Base-by-base conservation (phyloP, 2,888 invertebrate species). In the Synanthedon andrenaeformis region DNA sequence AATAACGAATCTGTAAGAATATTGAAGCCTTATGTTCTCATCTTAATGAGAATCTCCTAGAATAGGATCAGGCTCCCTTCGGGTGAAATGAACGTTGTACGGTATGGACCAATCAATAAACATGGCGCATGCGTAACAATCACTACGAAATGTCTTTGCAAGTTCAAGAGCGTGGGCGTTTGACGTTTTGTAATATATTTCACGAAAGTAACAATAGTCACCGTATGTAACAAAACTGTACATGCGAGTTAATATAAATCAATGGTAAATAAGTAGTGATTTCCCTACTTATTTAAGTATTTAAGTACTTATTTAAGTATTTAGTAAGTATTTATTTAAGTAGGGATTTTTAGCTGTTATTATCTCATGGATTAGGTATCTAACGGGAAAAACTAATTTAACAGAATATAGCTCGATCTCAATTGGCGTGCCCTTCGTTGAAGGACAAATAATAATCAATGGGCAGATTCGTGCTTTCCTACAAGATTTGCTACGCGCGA, bases 71-170 rank as follows among this genome's bases (percentile, higher is more conserved):
- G 64, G 60, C 62, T 61, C 60, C 23, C 58, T 58, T 66, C 67
- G 67, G 69, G 70, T 63, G 67, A 70, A 76, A 76, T 77, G 76
- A 70, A 70, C 72, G 64, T 63, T 68, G 35, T 35, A 23, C 23
- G 5, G 23, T 23, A 35, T 35, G 69, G 63, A 69, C 65, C 66
- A 79, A 87, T 86, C 86, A 81, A 87, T 86, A 86, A 62, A 66
- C 70, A 76, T 62, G 72, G 79, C 87, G 87, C 87, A 86, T 87
- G 87, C 87, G 87, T 82, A 76, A 70, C 61, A 51, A 35, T 35
- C 35, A 35, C 28, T 45, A 6, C 5, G 35, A 14, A 57, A 56
- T 52, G 55, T 49, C 53, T 53, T 57, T 41, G 45, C 52, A 52
- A 49, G 51, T 53, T 54, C 42, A 42, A 52, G 52, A 64, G 68